phyloP scores from a whole-genome alignment of 1,140 invertebrate species.

The Dendrolimus punctatus region DNA sequence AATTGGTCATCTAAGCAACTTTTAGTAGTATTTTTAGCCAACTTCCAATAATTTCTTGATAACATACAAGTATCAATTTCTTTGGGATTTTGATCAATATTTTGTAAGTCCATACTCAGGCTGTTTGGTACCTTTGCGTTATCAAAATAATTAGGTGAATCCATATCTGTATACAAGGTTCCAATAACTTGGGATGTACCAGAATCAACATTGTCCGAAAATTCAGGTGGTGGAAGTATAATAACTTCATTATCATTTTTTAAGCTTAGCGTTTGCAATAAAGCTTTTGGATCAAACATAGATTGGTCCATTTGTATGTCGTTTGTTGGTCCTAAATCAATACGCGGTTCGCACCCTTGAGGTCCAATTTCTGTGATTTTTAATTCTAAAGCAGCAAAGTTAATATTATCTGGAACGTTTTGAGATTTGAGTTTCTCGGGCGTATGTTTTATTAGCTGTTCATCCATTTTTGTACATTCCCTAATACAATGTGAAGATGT shows the following conservation, averaged over 20 bases:
- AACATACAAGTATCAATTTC: constrained; percentile 41
- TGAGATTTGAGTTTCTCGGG: not conserved
- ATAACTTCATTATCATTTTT: constrained; percentile 16
- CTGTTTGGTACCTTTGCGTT: too few species aligned
- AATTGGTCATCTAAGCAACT: too few species aligned
- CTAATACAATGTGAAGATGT: not conserved
- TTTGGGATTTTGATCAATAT: constrained; percentile 8
- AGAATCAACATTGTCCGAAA: constrained; percentile 23
- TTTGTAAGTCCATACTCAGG: not conserved
- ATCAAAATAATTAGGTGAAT: too few species aligned
- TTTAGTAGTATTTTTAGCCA: too few species aligned
- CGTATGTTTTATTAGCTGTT: not conserved
- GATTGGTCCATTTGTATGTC: constrained; percentile 28
- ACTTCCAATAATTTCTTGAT: constrained; percentile 11
- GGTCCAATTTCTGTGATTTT: too few species aligned
- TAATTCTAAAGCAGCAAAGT: not conserved
- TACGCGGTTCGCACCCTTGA: not conserved
- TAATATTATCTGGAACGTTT: constrained; percentile 4
- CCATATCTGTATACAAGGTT: too few species aligned
- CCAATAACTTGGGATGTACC: not conserved
- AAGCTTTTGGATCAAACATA: constrained; percentile 50
- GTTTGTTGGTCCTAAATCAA: constrained; percentile 9
- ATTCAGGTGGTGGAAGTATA: constrained; percentile 44
- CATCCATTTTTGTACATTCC: constrained; percentile 1
- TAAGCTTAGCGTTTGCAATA: constrained; percentile 30